phyloP scores from a whole-genome alignment of 2,797 vertebrate genomes.

The Gambusia yucatana region DNA sequence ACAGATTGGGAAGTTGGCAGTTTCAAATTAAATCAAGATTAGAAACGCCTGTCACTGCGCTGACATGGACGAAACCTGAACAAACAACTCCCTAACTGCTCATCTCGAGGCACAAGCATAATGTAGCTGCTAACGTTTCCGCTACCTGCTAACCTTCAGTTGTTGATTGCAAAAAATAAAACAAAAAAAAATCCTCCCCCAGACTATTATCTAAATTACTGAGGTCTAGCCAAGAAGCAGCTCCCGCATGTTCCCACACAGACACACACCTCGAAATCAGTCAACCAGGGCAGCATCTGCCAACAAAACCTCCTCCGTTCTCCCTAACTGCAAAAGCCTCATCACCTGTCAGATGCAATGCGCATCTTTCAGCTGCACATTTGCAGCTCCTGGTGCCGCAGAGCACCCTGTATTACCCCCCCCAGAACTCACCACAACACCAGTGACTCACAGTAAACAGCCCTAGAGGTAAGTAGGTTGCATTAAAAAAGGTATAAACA shows the following conservation, averaged over 20 bases:
- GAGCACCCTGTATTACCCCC: constrained; percentile 49
- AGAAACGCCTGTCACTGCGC: constrained; percentile 10
- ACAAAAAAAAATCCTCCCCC: constrained; percentile 27
- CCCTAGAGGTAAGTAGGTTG: constrained; percentile 28
- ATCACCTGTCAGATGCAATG: constrained; percentile 68
- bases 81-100: constrained; percentile 27
- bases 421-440: constrained; percentile 49
- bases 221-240: constrained; percentile 34
- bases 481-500: constrained; percentile 57
- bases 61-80: constrained; percentile 31
- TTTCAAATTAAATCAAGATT: constrained; percentile 51
- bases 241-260: constrained; percentile 51
- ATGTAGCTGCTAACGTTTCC: constrained; percentile 18
- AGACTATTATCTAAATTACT: constrained; percentile 51
- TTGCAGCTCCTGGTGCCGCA: constrained; percentile 56
- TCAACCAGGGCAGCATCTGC: constrained; percentile 37
- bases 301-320: constrained; percentile 34
- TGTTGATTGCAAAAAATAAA: constrained; percentile 28
- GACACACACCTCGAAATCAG: constrained; percentile 70
- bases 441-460: constrained; percentile 49
- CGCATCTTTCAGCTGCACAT: constrained; percentile 57
- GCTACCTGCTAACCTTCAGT: constrained; percentile 44
- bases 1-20: constrained; percentile 29
- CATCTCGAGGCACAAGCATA: constrained; percentile 10
- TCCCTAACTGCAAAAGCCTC: constrained; percentile 48